These are phyloP conservation scores for Salmo trutta DNA, from an alignment of 2,797 vertebrate species.

Conservation along the genomic window DNA sequence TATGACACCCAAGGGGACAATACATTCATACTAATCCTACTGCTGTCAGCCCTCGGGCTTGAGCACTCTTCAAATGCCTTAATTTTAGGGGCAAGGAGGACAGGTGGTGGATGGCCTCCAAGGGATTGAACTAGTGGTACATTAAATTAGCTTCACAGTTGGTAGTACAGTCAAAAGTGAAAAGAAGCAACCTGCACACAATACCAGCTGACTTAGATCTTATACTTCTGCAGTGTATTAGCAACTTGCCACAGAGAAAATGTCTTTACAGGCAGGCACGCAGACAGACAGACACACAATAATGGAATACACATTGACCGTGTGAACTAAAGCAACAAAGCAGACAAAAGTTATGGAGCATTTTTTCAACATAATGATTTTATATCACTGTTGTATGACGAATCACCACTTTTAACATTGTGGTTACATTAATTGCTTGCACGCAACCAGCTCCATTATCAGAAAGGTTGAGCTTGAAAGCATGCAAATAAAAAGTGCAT, in stretches of 20 bases:
- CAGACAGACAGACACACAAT: conserved; percentile 3
- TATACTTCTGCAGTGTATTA: background rate
- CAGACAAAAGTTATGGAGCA: background rate
- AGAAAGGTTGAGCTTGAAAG: conserved; percentile 76
- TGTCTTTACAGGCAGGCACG: conserved; percentile 6
- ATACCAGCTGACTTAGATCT: conserved; percentile 4
- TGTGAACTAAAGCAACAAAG: background rate
- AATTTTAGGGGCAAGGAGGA: conserved; percentile 74
- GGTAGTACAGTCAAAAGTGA: conserved; percentile 64
- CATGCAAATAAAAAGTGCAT: conserved; percentile 80
- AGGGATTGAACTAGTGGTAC: conserved; percentile 71
- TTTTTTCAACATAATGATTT: conserved; percentile 76
- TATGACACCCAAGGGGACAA: conserved; percentile 81
- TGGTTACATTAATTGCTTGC: conserved; percentile 81
- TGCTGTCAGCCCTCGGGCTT: conserved; percentile 77
- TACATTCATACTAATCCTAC: conserved; percentile 83
- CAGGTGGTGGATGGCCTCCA: conserved; percentile 65
- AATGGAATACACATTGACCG: background rate
- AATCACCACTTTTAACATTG: conserved; percentile 85
- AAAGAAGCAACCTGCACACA: conserved; percentile 56
- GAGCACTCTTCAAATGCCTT: conserved; percentile 75
- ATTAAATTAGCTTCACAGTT: conserved; percentile 65
- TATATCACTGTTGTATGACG: conserved; percentile 78
- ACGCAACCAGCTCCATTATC: conserved; percentile 80
- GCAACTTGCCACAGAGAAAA: background rate